Conservation (phyloP, 2,888 invertebrate genomes). For the Erebia ligea region DNA sequence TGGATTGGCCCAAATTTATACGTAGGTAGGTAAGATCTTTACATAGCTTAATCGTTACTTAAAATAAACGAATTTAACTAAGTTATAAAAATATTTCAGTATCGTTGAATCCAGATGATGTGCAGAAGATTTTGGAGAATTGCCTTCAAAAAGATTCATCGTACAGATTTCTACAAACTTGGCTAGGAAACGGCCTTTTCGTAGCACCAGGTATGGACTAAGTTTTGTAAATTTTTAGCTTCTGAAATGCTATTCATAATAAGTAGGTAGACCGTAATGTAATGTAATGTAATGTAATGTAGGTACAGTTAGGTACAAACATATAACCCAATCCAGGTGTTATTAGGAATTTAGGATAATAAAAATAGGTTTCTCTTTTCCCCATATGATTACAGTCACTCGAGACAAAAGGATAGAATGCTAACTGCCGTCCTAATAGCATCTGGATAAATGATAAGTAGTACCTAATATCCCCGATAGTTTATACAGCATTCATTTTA, state of each 20-base stretch:
- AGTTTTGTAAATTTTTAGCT: not conserved
- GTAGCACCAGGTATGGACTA: slow-evolving; percentile 62
- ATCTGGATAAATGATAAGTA: too few species aligned
- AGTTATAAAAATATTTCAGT: slow-evolving; percentile 49
- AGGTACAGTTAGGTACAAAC: too few species aligned
- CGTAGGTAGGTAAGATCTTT: slow-evolving; percentile 49
- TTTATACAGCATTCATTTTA: too few species aligned
- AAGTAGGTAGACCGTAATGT: too few species aligned
- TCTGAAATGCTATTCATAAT: not conserved
- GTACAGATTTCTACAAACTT: slow-evolving; percentile 62
- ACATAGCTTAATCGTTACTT: not conserved
- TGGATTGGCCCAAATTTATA: slow-evolving; percentile 70
- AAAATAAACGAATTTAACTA: not conserved
- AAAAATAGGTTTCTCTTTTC: too few species aligned
- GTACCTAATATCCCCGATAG: too few species aligned
- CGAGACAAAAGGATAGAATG: too few species aligned
- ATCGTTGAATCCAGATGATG: slow-evolving; percentile 61
- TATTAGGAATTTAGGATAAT: too few species aligned
- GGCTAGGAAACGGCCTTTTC: slow-evolving; percentile 72
- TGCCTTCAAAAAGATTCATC: slow-evolving; percentile 67
- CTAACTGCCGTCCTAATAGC: too few species aligned
- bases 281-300: too few species aligned
- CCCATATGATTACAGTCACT: too few species aligned
- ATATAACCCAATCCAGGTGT: too few species aligned
- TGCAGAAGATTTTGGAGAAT: slow-evolving; percentile 65